Base-by-base conservation (phyloP, 2,888 invertebrate genomes). In the Mesochorus sp. region DNA sequence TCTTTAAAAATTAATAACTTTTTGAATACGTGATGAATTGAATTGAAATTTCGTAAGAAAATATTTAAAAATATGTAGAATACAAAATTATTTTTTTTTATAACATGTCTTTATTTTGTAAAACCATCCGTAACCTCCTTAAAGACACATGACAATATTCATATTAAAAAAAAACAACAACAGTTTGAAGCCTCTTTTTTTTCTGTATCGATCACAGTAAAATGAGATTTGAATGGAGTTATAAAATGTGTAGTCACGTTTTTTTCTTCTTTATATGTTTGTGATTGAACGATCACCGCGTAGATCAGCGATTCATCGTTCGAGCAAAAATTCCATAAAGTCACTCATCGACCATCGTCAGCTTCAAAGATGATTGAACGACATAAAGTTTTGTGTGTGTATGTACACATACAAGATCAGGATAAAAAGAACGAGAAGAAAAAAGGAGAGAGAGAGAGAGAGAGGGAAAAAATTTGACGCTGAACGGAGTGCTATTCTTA, bases 281-380 rank as follows among this genome's bases (percentile, higher is more conserved):
- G n/a, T 28, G 59, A 67, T 62, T 61, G 61, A 67, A 73, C 26
- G 49, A 73, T 73, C 74, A 34, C 49, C 24, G 28, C 34, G 34
- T 1, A 19, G 6, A 21, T 53, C 21, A 49, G 10, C 34, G 57
- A 53, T 67, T 14, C 64, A 44, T 51, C 64, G 26, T 31, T 34
- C 21, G 19, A 12, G 31, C 2, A 53, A 53, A 61, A 44, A 66
- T 14, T 24, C 31, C 51, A 21, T 42, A 59, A 70, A 70, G 34
- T 37, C 31, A 59, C 44, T 61, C 53, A 66, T 51, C 53, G n/a
- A 57, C 31, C 51, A 68, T 64, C 49, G 34, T 57, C 62, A 49
- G 68, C 28, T 67, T 44, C 57, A 26, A 57, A 42, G 64, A 70
- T 70, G 64, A 78, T 75, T 44, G 74, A 73, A 57, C 19, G 51